Conservation (phyloP, 2,888 invertebrate genomes). For the Tribolium freemani region DNA sequence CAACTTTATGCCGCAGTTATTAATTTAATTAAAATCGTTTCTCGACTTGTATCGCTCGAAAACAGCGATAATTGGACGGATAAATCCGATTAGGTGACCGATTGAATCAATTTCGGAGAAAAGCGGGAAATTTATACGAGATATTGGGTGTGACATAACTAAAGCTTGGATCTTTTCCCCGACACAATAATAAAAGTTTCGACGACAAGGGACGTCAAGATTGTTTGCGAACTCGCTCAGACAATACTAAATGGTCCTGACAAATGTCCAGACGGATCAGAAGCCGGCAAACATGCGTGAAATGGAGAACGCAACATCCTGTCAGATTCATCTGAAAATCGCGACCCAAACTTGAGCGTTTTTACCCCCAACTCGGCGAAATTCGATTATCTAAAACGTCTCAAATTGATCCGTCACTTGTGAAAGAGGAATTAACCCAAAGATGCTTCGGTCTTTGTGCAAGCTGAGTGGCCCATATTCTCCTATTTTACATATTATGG, state of each 20-base stretch:
- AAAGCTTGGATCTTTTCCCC: constrained; percentile 29
- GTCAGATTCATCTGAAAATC: constrained; percentile 44
- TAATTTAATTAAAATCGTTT: constrained; percentile 38
- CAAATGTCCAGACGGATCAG: constrained; percentile 59
- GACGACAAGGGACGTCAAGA: constrained; percentile 44
- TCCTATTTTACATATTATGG: constrained; percentile 39
- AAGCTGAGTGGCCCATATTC: neutral
- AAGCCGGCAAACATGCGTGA: constrained; percentile 58
- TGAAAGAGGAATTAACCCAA: neutral
- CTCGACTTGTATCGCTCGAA: constrained; percentile 25
- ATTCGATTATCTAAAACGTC: constrained; percentile 34
- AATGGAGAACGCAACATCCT: constrained; percentile 50
- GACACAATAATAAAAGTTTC: constrained; percentile 43
- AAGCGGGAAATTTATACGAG: neutral
- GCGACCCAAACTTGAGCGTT: constrained; percentile 14
- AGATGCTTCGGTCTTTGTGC: neutral
- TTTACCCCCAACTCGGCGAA: constrained; percentile 1
- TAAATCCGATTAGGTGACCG: constrained; percentile 9
- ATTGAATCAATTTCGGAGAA: neutral
- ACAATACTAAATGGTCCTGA: constrained; percentile 52
- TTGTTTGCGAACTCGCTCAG: constrained; percentile 48
- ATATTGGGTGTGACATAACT: constrained; percentile 33
- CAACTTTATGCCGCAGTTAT: constrained; percentile 30
- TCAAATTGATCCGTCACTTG: neutral
- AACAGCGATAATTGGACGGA: neutral